phyloP scores from a whole-genome alignment of 2,888 invertebrate species.

The Synergus gifuensis region DNA sequence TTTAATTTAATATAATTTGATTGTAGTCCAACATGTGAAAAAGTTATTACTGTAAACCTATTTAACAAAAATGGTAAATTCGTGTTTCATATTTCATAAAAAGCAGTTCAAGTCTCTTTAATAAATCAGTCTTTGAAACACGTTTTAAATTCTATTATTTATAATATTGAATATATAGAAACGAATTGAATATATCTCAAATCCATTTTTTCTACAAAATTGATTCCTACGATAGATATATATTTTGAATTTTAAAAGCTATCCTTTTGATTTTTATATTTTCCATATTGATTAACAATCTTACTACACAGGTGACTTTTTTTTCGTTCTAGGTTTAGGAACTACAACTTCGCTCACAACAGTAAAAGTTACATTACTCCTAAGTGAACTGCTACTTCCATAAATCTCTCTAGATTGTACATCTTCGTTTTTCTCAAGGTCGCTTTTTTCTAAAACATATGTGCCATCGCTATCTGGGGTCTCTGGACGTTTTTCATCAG shows the following conservation, averaged over 20 bases:
- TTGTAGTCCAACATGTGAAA: too few relatives aligned
- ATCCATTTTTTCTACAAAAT: background rate
- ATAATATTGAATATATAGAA: background rate
- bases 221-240: background rate
- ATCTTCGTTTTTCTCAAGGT: conserved; percentile 51
- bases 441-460: conserved; percentile 54
- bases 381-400: conserved; percentile 44
- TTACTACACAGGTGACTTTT: background rate
- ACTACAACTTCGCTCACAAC: conserved; percentile 52
- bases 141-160: background rate
- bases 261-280: background rate
- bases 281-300: background rate
- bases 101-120: background rate
- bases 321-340: conserved; percentile 48
- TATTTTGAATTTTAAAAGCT: background rate
- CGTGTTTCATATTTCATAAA: background rate
- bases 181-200: background rate
- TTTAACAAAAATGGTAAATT: background rate
- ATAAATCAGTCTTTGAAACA: conserved; percentile 16
- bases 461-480: conserved; percentile 54
- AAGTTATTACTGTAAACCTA: too few relatives aligned
- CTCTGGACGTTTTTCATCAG: conserved; percentile 39
- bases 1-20: too few relatives aligned
- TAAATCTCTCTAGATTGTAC: conserved; percentile 39
- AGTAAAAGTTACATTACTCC: conserved; percentile 53